phyloP scores from a whole-genome alignment of 1,140 invertebrate genomes.

The Rhynchophorus ferrugineus region DNA sequence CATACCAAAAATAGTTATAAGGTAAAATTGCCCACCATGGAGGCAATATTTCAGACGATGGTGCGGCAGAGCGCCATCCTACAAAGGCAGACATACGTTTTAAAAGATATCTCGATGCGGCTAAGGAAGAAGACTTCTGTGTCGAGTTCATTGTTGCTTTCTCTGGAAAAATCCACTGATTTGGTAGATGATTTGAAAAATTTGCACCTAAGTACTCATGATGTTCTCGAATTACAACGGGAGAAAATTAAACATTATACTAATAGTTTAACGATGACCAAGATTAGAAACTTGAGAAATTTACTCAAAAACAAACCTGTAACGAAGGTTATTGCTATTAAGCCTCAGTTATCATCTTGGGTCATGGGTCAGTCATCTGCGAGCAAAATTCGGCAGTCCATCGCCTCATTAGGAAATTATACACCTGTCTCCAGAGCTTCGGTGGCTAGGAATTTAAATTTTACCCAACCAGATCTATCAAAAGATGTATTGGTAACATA shows the following conservation, averaged over 20 bases:
- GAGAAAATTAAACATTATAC: constrained; percentile 26
- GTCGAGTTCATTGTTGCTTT: constrained; percentile 23
- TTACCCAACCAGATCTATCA: constrained; percentile 30
- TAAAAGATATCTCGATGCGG: constrained; percentile 34
- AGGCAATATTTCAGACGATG: constrained; percentile 59
- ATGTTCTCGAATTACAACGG: constrained; percentile 24
- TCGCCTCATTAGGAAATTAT: constrained; percentile 19
- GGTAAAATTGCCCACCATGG: constrained; percentile 51
- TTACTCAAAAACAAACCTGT: constrained; percentile 28
- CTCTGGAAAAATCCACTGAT: constrained; percentile 22
- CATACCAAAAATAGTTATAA: constrained; percentile 41
- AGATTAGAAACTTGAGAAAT: constrained; percentile 25
- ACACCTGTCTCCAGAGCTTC: constrained; percentile 22
- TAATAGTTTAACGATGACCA: constrained; percentile 25
- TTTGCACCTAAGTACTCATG: constrained; percentile 27
- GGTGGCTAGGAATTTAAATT: constrained; percentile 20
- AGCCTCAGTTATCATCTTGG: constrained; percentile 29
- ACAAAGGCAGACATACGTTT: constrained; percentile 42
- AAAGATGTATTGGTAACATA: too few species aligned
- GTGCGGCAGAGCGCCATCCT: constrained; percentile 55
- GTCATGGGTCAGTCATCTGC: constrained; percentile 18
- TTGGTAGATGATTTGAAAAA: constrained; percentile 30
- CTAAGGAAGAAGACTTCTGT: constrained; percentile 20
- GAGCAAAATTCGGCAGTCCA: constrained; percentile 16
- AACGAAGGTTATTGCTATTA: constrained; percentile 22